Base-by-base conservation (phyloP, 2,888 invertebrate genomes). In the Melangyna quadrimaculata region DNA sequence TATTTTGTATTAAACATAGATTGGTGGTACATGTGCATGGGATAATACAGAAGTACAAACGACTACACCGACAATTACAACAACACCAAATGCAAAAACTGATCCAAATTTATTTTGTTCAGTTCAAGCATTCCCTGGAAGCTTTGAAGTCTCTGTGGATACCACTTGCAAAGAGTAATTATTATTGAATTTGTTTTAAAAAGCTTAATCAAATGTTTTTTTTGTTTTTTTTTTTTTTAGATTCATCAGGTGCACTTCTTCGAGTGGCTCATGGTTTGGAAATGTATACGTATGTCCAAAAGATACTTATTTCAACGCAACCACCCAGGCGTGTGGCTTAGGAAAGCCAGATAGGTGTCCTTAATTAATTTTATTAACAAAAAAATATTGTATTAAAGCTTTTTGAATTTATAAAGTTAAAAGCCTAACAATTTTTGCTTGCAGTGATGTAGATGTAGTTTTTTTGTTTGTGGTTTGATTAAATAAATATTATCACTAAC, bases 1-100 rank as follows among this genome's bases (percentile, higher is more conserved):
- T 27, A 27, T 0, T 10, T 27, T n/a, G 0, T 29, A 5, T 9
- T 48, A 27, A 0, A 10, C 7, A 19, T 5, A 84, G 84, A 48
- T 80, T 55, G 80, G 75, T 22, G 59, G 55, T 4, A 72, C 75
- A 19, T 80, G 84, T 10, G 40, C 79, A 7, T 65, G 35, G 55
- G 32, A 55, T 6, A 32, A 37, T 3, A 2, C 8, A 4, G 48
- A 3, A 37, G 37, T 40, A 48, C 19, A 63, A 57, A 35, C 55
- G 6, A 3, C n/a, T 0, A 12, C 71, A 22, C 0, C 37, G 2
- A n/a, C 27, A 1, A 8, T 17, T 6, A 19, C 72, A 1, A 73
- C 78, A 12, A 73, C 82, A 32, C 27, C 67, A 3, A 48, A 37
- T 53, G 71, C 84, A 3, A 2, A 19, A 8, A 29, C 22, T 5